These are phyloP conservation scores for Limnephilus lunatus DNA, from an alignment of 2,888 invertebrate genomes.

Conservation along the genomic window DNA sequence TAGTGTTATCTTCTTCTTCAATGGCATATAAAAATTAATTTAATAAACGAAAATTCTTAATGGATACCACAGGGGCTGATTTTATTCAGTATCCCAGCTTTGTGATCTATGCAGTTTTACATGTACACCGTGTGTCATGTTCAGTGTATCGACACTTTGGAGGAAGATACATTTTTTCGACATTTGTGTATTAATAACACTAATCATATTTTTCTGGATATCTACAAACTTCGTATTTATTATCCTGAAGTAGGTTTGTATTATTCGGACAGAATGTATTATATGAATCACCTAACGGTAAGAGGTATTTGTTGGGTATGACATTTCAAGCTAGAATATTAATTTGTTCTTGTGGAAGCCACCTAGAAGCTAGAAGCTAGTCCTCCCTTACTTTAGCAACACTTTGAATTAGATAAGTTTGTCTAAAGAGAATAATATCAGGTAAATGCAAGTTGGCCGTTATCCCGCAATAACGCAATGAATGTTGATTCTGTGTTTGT, in stretches of 20 bases:
- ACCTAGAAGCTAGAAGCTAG: neutral
- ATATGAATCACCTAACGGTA: neutral
- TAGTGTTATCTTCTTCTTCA: no score
- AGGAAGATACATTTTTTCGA: neutral
- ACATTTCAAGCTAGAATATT: neutral
- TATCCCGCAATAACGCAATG: neutral
- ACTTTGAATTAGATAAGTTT: constrained; percentile 38
- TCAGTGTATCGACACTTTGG: neutral
- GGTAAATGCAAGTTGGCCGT: constrained; percentile 16
- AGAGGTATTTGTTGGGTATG: neutral
- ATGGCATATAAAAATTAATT: no score
- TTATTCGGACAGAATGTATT: neutral
- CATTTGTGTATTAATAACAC: neutral
- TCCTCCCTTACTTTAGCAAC: neutral
- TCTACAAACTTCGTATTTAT: neutral
- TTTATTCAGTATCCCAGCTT: no score
- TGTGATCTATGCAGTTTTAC: no score
- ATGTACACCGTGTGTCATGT: neutral
- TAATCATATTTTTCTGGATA: neutral
- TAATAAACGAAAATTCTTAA: no score
- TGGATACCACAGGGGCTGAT: no score
- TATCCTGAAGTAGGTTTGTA: neutral
- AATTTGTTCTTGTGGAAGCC: neutral
- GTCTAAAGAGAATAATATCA: constrained; percentile 22
- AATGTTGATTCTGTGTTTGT: neutral